Percentiles rank a stretch among this genome's conserved stretches.
Evolutionary conservation across 1,140 invertebrate genomes (phyloP).

Genomic region (Hylyphantes graminicola): DNA sequence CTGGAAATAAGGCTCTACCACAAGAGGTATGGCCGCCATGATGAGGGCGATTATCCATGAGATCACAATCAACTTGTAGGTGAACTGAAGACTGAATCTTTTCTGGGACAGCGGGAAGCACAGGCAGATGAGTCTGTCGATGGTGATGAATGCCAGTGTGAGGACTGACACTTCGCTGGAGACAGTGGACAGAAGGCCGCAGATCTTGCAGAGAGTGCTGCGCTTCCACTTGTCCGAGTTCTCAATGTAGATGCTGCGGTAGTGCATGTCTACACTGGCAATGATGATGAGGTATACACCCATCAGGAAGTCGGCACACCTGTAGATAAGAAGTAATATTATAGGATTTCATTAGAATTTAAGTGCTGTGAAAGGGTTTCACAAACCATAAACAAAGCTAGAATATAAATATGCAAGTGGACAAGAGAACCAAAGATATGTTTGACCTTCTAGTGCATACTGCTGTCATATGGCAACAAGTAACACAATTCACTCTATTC

Average conservation of each 20-base stretch:
- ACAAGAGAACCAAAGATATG: too few relatives aligned
- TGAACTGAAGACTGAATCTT: constrained; percentile 72
- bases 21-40: constrained; percentile 76
- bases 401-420: too few relatives aligned
- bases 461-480: too few relatives aligned
- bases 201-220: constrained; percentile 68
- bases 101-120: constrained; percentile 75
- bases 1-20: constrained; percentile 74
- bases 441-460: too few relatives aligned
- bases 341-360: constrained; percentile 66
- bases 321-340: constrained; percentile 64
- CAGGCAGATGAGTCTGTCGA: constrained; percentile 80
- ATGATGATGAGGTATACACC: constrained; percentile 81
- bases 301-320: constrained; percentile 79
- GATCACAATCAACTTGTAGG: constrained; percentile 71
- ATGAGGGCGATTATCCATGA: constrained; percentile 77
- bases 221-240: constrained; percentile 68
- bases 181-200: constrained; percentile 70
- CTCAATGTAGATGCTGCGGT: constrained; percentile 69
- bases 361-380: too few relatives aligned
- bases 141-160: constrained; percentile 80
- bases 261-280: constrained; percentile 74
- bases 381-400: too few relatives aligned
- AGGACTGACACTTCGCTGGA: constrained; percentile 76
- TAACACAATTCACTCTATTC: too few relatives aligned